phyloP scores from a whole-genome alignment of 2,113 vertebrate species.

The Tenebrosternarchus preto region DNA sequence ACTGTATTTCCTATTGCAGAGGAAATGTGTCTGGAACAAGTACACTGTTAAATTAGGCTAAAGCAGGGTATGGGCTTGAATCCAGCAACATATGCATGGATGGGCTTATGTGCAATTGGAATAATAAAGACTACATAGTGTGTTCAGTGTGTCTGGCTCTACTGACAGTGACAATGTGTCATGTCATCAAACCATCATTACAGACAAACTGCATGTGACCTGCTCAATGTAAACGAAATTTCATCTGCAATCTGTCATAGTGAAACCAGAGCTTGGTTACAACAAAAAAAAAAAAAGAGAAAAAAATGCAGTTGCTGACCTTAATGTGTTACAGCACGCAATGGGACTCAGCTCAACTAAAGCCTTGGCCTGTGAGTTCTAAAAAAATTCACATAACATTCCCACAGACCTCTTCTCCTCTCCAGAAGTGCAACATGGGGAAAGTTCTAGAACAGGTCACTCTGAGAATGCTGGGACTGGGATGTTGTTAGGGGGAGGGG shows the following conservation, averaged over 20 bases:
- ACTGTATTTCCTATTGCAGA: conserved; percentile 50
- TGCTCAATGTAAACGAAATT: no score
- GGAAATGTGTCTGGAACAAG: conserved; percentile 54
- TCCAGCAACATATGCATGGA: conserved; percentile 40
- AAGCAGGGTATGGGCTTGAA: conserved; percentile 22
- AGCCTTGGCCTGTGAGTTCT: conserved; percentile 19
- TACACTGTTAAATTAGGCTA: conserved; percentile 48
- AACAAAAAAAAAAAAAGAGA: no score
- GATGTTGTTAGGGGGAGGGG: conserved; percentile 34
- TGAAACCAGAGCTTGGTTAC: no score
- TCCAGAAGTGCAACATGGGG: conserved; percentile 13
- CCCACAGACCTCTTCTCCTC: conserved; percentile 31
- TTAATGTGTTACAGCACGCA: not conserved
- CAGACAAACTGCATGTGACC: not conserved
- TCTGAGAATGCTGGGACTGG: conserved; percentile 44
- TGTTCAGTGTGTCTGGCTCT: not conserved
- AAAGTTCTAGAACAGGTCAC: conserved; percentile 35
- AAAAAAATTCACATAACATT: conserved; percentile 40
- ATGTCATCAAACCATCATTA: not conserved
- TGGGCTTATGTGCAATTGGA: conserved; percentile 2
- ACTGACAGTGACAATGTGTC: not conserved
- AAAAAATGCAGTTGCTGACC: not conserved
- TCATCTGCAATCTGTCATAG: no score
- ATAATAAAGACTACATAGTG: not conserved
- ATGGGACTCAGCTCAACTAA: conserved; percentile 31